Base-by-base conservation (phyloP, 2,113 vertebrate species). In the Psilopsiagon aurifrons region DNA sequence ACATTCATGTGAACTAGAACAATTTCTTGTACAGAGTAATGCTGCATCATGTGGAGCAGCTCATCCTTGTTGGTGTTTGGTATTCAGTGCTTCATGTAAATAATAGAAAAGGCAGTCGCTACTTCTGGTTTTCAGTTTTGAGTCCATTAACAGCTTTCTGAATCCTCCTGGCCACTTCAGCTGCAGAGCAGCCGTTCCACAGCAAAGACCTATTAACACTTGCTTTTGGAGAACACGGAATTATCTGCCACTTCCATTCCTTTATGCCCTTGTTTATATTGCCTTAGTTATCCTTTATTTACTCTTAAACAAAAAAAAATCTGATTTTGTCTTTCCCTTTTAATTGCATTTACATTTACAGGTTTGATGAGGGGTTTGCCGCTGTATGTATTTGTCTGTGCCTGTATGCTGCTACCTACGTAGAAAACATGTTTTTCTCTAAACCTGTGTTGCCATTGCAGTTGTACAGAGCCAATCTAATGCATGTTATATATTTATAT, bases 31-130 rank as follows among this genome's bases (percentile, higher is more conserved):
- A 37, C 7, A n/a, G 11, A 88, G 28, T 5, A 35, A 64, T 23
- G 14, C 0, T 76, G 20, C 8, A 44, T 86, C 39, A 52, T 31
- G 11, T 59, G 37, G 28, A 85, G 13, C 47, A 71, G 46, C n/a
- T 68, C 7, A 17, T 88, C n/a, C 10, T 75, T 11, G 8, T 1
- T 3, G 2, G 18, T 35, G 17, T 68, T 90, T 10, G 49, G 19
- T 71, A 11, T 59, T 73, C n/a, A 60, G 29, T 2, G 2, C 13
- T 93, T 90, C 35, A 9, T 39, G 23, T 68, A 28, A 88, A 62
- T 44, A 68, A 37, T 14, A 64, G 62, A 68, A 55, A 47, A 86
- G 8, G 0, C 0, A 31, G 4, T 80, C 0, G 0, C 43, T 37
- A 2, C 23, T 73, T 39, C 27, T 6, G 10, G 9, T 70, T 79